A percentile compares a stretch with the other conserved stretches of the same genome.
phyloP scores from a whole-genome alignment of 1,140 invertebrate species.

The Leptinotarsa lineolata region DNA sequence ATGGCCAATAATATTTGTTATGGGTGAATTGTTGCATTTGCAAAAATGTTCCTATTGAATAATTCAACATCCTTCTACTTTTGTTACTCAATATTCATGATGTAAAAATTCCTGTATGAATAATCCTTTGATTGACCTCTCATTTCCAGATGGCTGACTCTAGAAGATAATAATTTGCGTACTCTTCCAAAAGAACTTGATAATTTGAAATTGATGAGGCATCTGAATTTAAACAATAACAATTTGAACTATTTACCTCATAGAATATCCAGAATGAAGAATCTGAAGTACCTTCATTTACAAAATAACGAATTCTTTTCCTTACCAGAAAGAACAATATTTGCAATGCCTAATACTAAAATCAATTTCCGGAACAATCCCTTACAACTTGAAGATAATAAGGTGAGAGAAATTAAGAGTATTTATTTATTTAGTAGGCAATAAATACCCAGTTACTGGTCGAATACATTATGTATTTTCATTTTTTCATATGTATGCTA shows the following conservation, averaged over 20 bases:
- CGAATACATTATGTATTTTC: too few relatives aligned
- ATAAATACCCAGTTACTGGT: neutral
- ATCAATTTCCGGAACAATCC: conserved; percentile 40
- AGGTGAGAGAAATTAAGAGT: conserved; percentile 24
- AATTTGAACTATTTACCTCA: conserved; percentile 59
- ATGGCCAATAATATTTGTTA: too few relatives aligned
- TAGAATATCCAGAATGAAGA: conserved; percentile 57
- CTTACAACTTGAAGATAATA: conserved; percentile 22
- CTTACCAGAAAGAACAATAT: conserved; percentile 51
- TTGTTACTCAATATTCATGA: too few relatives aligned
- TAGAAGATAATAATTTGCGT: conserved; percentile 62
- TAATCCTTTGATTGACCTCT: neutral
- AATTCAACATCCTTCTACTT: too few relatives aligned
- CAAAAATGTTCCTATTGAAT: too few relatives aligned
- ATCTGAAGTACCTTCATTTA: conserved; percentile 61
- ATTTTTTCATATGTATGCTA: too few relatives aligned
- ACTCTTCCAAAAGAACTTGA: conserved; percentile 59
- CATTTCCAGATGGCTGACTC: conserved; percentile 63
- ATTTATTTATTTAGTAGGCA: conserved; percentile 1
- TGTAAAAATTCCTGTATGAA: too few relatives aligned
- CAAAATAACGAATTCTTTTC: conserved; percentile 59
- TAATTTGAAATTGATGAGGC: conserved; percentile 59
- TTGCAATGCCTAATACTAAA: conserved; percentile 47
- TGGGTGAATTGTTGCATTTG: too few relatives aligned
- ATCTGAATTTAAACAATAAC: conserved; percentile 64